Conservation (phyloP, 1,140 invertebrate species). For the Temnothorax curvispinosus region DNA sequence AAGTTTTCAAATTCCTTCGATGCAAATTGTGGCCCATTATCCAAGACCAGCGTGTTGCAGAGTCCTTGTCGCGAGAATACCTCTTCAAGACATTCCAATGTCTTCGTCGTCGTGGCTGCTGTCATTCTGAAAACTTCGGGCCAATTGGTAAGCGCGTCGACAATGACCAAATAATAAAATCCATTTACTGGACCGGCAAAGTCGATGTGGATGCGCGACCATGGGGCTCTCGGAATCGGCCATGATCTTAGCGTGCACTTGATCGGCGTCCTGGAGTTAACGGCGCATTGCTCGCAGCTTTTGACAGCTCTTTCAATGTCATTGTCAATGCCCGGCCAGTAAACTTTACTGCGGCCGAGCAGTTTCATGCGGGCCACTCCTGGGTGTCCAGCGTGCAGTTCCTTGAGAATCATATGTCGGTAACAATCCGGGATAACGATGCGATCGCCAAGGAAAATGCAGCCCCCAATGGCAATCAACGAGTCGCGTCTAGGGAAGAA, state of each 20-base stretch:
- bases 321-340: background rate
- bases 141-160: background rate
- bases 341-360: background rate
- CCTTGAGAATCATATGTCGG: background rate
- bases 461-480: background rate
- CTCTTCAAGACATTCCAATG: background rate
- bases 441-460: background rate
- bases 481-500: background rate
- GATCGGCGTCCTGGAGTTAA: background rate
- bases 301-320: background rate
- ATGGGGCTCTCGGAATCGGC: background rate
- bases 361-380: background rate
- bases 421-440: background rate
- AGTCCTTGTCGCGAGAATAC: background rate
- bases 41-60: background rate
- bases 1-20: background rate
- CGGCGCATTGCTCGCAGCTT: background rate
- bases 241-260: background rate
- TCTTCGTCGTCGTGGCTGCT: background rate
- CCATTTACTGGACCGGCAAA: background rate
- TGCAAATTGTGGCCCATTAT: background rate
- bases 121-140: background rate
- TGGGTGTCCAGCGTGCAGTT: background rate
- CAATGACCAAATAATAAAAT: background rate
- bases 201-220: background rate